Evolutionary conservation across 2,113 vertebrate species (phyloP).

Genomic region (Romanogobio albipinnatus): DNA sequence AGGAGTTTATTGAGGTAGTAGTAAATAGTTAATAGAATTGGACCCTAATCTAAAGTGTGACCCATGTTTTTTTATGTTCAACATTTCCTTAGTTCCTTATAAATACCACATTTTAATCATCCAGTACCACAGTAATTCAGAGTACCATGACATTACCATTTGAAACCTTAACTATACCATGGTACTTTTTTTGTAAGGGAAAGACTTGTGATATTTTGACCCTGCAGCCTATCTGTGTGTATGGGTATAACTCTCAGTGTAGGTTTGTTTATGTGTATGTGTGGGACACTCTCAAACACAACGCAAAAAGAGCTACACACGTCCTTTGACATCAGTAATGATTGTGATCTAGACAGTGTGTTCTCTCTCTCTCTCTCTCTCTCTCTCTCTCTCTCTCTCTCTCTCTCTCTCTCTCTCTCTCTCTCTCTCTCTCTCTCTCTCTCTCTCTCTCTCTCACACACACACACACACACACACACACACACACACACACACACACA

Average conservation of each 20-base stretch:
- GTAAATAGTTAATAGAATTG: too few relatives aligned
- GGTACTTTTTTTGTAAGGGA: not conserved
- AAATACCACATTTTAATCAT: not conserved
- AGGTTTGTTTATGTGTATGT: conserved; percentile 15
- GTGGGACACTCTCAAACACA: not conserved
- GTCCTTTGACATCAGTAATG: conserved; percentile 45
- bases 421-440: not conserved
- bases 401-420: conserved; percentile 19
- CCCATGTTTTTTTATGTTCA: too few relatives aligned
- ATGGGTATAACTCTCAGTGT: not conserved
- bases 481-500: conserved; percentile 48
- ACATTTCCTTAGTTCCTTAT: not conserved
- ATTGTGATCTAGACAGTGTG: conserved; percentile 24
- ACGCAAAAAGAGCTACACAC: not conserved
- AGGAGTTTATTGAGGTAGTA: too few relatives aligned
- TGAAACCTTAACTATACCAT: not conserved
- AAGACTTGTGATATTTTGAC: conserved; percentile 14
- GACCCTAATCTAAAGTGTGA: too few relatives aligned
- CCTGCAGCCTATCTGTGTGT: not conserved
- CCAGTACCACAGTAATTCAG: not conserved
- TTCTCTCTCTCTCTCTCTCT: conserved; percentile 9
- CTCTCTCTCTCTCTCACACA: not conserved
- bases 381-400: not conserved
- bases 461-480: not conserved
- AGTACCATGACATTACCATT: not conserved